Evolutionary conservation across 2,113 vertebrate genomes (phyloP).

Genomic region (Kobus ellipsiprymnus): DNA sequence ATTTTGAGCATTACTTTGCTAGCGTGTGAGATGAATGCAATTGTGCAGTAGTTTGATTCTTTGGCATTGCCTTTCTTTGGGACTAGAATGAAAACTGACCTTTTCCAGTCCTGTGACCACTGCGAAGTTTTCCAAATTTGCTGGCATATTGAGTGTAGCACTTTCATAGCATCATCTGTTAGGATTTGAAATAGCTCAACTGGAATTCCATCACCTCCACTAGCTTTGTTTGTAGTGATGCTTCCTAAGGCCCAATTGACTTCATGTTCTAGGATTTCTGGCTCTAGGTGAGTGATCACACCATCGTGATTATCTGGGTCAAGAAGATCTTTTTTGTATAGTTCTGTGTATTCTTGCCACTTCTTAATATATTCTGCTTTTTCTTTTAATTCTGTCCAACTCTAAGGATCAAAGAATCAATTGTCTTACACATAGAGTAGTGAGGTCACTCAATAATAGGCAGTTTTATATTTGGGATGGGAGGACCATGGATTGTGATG

Average conservation of each 20-base stretch:
- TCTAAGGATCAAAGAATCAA: not conserved
- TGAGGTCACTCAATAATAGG: not conserved
- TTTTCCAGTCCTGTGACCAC: not conserved
- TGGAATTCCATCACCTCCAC: not conserved
- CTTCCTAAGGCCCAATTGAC: not conserved
- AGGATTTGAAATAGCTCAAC: not conserved
- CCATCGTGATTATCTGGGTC: not conserved
- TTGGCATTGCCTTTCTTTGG: not conserved
- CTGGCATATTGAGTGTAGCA: not conserved
- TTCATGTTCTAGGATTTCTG: not conserved
- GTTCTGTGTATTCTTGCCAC: not conserved
- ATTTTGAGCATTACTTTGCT: not conserved
- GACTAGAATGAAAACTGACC: not conserved
- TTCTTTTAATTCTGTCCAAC: not conserved
- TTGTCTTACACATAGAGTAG: not conserved
- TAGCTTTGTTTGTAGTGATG: not conserved
- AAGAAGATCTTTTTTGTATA: not conserved
- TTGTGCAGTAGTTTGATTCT: not conserved
- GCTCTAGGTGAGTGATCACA: not conserved
- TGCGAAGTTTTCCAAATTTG: fast-evolving
- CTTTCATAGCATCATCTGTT: not conserved
- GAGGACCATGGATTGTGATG: not conserved
- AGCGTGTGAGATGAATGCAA: not conserved
- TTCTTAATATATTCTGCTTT: not conserved
- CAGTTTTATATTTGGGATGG: not conserved